Evolutionary conservation across 2,113 vertebrate species (phyloP), one percentile per base, ranked within the genome.

Genomic region (Tragelaphus imberbis): DNA sequence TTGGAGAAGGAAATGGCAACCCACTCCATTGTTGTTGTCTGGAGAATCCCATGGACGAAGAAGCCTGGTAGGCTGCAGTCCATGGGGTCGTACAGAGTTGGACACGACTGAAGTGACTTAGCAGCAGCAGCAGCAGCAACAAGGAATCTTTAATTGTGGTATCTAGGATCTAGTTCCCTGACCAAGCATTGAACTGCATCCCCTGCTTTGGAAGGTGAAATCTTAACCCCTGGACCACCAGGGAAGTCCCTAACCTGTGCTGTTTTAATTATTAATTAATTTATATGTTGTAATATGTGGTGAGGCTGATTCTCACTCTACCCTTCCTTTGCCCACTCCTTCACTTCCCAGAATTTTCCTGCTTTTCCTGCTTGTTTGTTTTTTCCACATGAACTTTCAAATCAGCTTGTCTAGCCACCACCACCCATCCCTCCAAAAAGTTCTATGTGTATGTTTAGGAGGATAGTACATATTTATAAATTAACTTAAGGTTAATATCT

Each of bases 331-430:
- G 15, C 14, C 27, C 4, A 49, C 53, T 14, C n/a, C 17, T 23
- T 17, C 23, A 14, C 21, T 63, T 65, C 94, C 94, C 17, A 77
- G 59, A 47, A 61, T 85, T 95, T 91, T 85, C 23, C 44, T 75
- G 58, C 44, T 88, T 51, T 91, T 88, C 36, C 27, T 59, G 49
- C 19, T 84, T 92, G 25, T 15, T 80, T 92, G 44, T 81, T 94
- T 96, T 96, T 94, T 77, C 61, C 49, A 68, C 63, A 47, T 79
- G 84, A 91, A 86, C 25, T 96, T 88, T 97, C 21, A 91, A 25
- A 84, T 90, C 15, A 68, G 16, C 28, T 84, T 95, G 63, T 95
- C 16, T 49, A 36, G 53, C 59, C 30, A 68, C 28, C 7, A 10
- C n/a, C 16, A 33, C 47, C 47, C 47, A 77, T 4, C 30, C 21